These are phyloP conservation scores for Nansenia antarctica DNA, from an alignment of 2,113 vertebrate genomes.

Conservation along the genomic window DNA sequence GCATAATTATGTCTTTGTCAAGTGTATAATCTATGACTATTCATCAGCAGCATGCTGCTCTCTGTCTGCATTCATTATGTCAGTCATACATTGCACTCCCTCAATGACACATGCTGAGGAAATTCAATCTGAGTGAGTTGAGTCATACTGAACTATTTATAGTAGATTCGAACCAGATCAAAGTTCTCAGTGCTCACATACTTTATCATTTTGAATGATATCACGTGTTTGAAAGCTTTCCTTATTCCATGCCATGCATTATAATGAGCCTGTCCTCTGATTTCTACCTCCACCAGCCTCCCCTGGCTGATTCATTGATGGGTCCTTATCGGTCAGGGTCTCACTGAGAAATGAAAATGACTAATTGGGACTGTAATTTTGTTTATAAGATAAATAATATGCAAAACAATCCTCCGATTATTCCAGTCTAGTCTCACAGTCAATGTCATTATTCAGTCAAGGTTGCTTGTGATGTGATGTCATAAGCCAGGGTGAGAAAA, in stretches of 20 bases:
- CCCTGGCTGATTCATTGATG: neutral
- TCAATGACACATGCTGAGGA: neutral
- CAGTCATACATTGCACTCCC: neutral
- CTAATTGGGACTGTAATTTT: no score
- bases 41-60: no score
- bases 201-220: neutral
- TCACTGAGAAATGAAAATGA: constrained; percentile 6
- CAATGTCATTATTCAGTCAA: constrained; percentile 19
- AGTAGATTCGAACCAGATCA: neutral
- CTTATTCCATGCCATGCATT: no score
- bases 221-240: no score
- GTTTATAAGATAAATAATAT: constrained; percentile 5
- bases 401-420: constrained; percentile 13
- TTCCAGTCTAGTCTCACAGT: constrained; percentile 4
- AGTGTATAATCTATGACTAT: no score
- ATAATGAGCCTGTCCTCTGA: no score
- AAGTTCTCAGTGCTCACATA: neutral
- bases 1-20: no score
- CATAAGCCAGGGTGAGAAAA: neutral
- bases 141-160: constrained; percentile 2
- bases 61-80: neutral
- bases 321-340: constrained; percentile 11
- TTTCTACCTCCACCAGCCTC: no score
- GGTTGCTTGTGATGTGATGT: neutral
- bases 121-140: neutral